These are phyloP conservation scores for Hypocryptadius cinnamomeus DNA, from an alignment of 2,113 vertebrate genomes.

Conservation along the genomic window DNA sequence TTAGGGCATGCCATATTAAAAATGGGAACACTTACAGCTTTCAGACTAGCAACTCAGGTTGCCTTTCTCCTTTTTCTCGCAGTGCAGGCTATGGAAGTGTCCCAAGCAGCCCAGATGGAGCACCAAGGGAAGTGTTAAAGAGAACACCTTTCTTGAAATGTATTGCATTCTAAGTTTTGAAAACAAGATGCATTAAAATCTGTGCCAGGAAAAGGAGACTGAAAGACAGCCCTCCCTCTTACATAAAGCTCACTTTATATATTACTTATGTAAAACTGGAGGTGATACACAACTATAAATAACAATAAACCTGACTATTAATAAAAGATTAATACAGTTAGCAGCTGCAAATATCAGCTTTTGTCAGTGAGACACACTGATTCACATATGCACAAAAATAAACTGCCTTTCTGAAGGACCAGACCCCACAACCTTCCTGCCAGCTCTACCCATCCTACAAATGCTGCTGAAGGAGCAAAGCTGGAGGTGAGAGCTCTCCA, in stretches of 20 bases:
- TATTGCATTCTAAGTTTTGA: conserved; percentile 3
- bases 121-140: conserved; percentile 12
- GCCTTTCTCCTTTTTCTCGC: not conserved
- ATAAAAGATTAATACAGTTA: not conserved
- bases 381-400: not conserved
- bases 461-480: not conserved
- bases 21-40: not conserved
- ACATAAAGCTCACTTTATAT: not conserved
- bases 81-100: not conserved
- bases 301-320: not conserved
- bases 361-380: not conserved
- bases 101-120: conserved; percentile 35
- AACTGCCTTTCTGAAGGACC: not conserved
- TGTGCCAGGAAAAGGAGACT: not conserved
- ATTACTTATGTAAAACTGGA: not conserved
- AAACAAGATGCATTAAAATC: conserved; percentile 13
- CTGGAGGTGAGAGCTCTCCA: not conserved
- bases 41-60: not conserved
- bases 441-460: not conserved
- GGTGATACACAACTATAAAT: fast-evolving
- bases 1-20: not conserved
- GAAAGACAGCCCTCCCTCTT: not conserved
- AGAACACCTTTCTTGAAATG: conserved; percentile 5
- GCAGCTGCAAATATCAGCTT: not conserved
- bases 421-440: not conserved